Evolutionary conservation across 2,113 vertebrate species (phyloP).

Genomic region (Calonectris borealis): DNA sequence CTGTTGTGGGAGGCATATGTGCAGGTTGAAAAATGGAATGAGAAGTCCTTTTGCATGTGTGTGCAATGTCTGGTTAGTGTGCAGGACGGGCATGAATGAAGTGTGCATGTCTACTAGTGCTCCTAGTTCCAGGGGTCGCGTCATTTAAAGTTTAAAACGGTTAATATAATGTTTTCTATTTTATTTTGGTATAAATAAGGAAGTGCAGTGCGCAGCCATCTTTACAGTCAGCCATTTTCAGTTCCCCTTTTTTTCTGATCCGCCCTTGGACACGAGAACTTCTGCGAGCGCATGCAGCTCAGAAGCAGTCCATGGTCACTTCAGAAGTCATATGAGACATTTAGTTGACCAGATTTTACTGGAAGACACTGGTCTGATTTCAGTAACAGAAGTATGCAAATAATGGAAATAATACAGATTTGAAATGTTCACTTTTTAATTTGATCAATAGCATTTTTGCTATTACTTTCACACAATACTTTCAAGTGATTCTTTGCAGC

Average conservation of each 20-base stretch:
- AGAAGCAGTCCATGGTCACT: neutral
- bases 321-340: conserved; percentile 31
- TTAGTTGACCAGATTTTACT: conserved; percentile 34
- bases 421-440: neutral
- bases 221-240: conserved; percentile 71
- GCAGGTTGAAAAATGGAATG: neutral
- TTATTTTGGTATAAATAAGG: conserved; percentile 58
- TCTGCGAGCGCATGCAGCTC: neutral
- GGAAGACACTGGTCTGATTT: conserved; percentile 37
- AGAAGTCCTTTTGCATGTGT: neutral
- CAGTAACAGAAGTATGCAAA: conserved; percentile 21
- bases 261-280: neutral
- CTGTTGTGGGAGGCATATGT: neutral
- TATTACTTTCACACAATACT: neutral
- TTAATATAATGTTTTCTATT: conserved; percentile 10
- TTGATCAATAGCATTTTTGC: neutral
- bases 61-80: fast-evolving
- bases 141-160: neutral
- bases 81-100: neutral
- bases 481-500: neutral
- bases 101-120: neutral
- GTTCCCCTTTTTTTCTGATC: conserved; percentile 49
- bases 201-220: conserved; percentile 34
- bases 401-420: neutral
- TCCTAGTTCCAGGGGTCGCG: neutral